Percentiles rank a stretch among this genome's conserved stretches.
Conservation (phyloP, 2,888 invertebrate genomes). For the Parnassius mnemosyne region DNA sequence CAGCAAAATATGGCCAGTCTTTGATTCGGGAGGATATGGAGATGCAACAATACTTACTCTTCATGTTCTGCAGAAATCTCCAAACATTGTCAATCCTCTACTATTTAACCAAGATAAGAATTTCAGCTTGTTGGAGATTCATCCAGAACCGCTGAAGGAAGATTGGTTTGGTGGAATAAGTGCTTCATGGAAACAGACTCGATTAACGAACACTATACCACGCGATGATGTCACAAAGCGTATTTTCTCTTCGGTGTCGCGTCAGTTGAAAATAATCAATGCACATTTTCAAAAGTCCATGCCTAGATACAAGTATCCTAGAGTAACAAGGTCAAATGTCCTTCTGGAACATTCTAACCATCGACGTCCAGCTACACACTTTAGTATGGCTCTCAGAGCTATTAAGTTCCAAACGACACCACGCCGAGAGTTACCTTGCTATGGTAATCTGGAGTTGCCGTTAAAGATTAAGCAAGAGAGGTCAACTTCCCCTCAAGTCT, state of each 20-base stretch:
- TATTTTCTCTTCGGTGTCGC: slow-evolving; percentile 68
- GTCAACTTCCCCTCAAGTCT: slow-evolving; percentile 48
- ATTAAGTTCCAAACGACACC: slow-evolving; percentile 67
- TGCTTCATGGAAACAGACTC: slow-evolving; percentile 60
- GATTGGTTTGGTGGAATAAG: slow-evolving; percentile 63
- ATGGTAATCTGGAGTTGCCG: slow-evolving; percentile 72
- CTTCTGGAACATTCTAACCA: slow-evolving; percentile 57
- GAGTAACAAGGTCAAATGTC: slow-evolving; percentile 68
- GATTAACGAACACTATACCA: slow-evolving; percentile 50
- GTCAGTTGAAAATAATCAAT: slow-evolving; percentile 68
- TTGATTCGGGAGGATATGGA: slow-evolving; percentile 74
- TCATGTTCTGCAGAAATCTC: slow-evolving; percentile 48
- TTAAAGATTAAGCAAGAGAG: slow-evolving; percentile 68
- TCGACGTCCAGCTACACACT: slow-evolving; percentile 56
- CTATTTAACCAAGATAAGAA: slow-evolving; percentile 44
- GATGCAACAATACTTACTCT: slow-evolving; percentile 51
- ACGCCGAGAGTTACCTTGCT: slow-evolving; percentile 67
- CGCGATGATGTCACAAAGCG: slow-evolving; percentile 61
- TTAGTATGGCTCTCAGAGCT: slow-evolving; percentile 59
- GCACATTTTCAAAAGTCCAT: slow-evolving; percentile 63
- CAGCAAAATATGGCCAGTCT: slow-evolving; percentile 74
- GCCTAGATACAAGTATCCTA: slow-evolving; percentile 70
- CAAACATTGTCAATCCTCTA: slow-evolving; percentile 50
- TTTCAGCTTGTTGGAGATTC: slow-evolving; percentile 39
- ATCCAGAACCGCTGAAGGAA: slow-evolving; percentile 39